phyloP scores from a whole-genome alignment of 2,113 vertebrate genomes.

The Chlamydotis undulata region DNA sequence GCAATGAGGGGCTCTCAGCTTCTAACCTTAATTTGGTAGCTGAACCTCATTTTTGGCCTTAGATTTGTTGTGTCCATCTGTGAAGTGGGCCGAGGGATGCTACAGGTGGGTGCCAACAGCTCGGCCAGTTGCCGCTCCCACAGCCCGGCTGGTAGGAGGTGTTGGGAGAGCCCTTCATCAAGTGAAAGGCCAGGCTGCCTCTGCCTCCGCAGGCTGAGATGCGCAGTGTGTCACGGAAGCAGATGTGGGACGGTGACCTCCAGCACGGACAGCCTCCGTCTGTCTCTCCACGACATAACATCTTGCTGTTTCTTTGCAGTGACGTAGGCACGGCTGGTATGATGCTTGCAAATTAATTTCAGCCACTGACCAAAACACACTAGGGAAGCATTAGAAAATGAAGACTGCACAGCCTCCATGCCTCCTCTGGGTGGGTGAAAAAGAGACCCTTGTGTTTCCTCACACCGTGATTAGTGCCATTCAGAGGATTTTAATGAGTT shows the following conservation, averaged over 20 bases:
- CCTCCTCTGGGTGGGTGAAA: not conserved
- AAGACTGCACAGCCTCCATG: not conserved
- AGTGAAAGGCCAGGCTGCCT: not conserved
- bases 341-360: slow-evolving; percentile 1
- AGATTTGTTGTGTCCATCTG: not conserved
- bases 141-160: not conserved
- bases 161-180: not conserved
- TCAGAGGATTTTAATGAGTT: not conserved
- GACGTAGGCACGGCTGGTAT: not conserved
- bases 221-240: not conserved
- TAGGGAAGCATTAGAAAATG: not conserved
- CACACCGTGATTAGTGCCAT: not conserved
- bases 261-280: not conserved
- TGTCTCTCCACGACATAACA: accelerated
- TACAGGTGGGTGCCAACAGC: not conserved
- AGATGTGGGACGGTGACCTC: not conserved
- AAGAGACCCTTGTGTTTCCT: not conserved
- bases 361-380: not conserved
- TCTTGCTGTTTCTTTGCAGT: not conserved
- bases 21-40: not conserved
- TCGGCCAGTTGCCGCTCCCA: not conserved
- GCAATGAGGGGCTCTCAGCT: accelerated
- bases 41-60: not conserved
- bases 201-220: not conserved
- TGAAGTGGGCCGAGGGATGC: not conserved